Evolutionary conservation across 2,888 invertebrate species (phyloP).

Genomic region (Ferrisia virgata): DNA sequence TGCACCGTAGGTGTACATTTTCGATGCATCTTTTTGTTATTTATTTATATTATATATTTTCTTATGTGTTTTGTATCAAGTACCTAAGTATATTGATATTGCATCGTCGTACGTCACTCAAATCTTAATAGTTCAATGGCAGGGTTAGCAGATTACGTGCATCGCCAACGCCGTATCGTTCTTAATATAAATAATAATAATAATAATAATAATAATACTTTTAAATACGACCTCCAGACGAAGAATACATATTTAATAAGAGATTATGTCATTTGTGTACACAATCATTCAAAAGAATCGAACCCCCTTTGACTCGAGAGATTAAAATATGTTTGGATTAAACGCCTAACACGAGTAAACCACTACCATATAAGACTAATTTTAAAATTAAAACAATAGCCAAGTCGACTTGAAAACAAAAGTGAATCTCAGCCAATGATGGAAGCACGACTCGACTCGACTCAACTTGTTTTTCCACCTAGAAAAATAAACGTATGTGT

Average conservation of each 20-base stretch:
- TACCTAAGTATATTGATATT: neutral
- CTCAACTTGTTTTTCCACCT: neutral
- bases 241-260: neutral
- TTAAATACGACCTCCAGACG: neutral
- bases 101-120: neutral
- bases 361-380: neutral
- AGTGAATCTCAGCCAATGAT: neutral
- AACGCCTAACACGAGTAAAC: neutral
- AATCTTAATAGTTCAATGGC: neutral
- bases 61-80: neutral
- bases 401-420: neutral
- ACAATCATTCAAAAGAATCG: neutral
- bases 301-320: neutral
- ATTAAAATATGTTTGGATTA: neutral
- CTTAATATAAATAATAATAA: too few relatives aligned
- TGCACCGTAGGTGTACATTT: neutral
- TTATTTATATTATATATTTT: neutral
- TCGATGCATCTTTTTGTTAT: conserved; percentile 1
- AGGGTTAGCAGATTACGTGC: neutral
- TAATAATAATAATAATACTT: neutral
- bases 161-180: too few relatives aligned
- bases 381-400: neutral
- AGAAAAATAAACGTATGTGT: neutral
- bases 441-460: neutral
- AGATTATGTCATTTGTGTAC: neutral